A percentile compares a stretch with the other conserved stretches of the same genome.
phyloP scores from a whole-genome alignment of 2,113 vertebrate species.

The Fregata magnificens region DNA sequence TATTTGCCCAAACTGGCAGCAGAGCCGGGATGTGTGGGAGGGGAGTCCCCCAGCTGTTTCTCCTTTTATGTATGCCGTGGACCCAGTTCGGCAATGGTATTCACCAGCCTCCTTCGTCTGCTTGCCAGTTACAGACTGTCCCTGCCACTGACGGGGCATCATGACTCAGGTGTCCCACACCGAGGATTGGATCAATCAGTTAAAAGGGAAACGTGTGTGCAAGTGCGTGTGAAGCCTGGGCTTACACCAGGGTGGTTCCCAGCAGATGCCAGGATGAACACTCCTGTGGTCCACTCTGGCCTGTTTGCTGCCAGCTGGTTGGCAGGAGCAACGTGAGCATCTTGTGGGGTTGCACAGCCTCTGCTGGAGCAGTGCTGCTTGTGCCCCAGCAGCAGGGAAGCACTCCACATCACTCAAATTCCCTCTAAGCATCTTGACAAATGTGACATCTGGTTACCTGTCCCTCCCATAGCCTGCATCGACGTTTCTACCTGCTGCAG shows the following conservation, averaged over 20 bases:
- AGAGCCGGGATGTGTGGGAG: background rate
- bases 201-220: fast-evolving
- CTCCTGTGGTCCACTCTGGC: background rate
- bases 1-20: background rate
- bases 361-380: fast-evolving
- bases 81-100: background rate
- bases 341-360: background rate
- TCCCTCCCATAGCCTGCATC: too few relatives aligned
- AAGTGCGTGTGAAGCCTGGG: background rate
- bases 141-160: background rate
- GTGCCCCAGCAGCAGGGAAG: background rate
- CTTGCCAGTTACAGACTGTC: background rate
- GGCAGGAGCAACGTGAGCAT: background rate
- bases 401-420: background rate
- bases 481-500: background rate
- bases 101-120: background rate
- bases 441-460: too few relatives aligned
- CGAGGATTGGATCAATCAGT: fast-evolving
- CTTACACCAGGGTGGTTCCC: background rate
- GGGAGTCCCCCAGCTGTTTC: background rate
- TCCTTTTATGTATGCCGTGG: background rate
- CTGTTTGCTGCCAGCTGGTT: background rate
- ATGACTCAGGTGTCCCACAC: fast-evolving
- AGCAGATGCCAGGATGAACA: fast-evolving
- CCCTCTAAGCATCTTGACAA: background rate